A percentile compares a stretch with the other conserved stretches of the same genome.
phyloP scores from a whole-genome alignment of 2,888 invertebrate genomes.

The Protonemura montana region DNA sequence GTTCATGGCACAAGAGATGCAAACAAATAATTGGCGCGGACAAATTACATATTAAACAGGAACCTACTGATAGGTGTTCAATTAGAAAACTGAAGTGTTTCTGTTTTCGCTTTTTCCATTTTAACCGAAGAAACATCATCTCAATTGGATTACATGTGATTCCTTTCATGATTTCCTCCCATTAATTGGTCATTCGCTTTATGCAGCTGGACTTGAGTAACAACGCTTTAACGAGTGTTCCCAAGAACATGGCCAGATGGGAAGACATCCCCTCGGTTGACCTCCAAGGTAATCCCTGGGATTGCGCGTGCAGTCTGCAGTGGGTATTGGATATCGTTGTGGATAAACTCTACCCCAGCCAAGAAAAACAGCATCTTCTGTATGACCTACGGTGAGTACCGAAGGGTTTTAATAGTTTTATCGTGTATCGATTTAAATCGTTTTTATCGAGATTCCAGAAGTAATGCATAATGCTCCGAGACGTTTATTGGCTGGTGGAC shows the following conservation, averaged over 20 bases:
- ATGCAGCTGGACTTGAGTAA: conserved; percentile 66
- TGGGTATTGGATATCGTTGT: conserved; percentile 67
- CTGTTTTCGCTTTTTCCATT: no score
- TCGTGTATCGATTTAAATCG: no score
- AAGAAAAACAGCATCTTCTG: conserved; percentile 58
- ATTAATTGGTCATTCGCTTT: not conserved
- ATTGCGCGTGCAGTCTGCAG: conserved; percentile 68
- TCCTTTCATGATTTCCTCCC: no score
- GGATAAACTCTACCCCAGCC: conserved; percentile 61
- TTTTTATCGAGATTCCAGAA: no score
- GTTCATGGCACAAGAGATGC: not conserved
- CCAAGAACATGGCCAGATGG: conserved; percentile 51
- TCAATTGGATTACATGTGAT: no score
- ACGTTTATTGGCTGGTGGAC: no score
- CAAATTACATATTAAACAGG: no score
- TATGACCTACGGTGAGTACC: conserved; percentile 63
- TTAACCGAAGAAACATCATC: no score
- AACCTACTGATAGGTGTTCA: no score
- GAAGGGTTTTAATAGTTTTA: not conserved
- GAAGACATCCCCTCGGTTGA: conserved; percentile 57
- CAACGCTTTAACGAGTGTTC: conserved; percentile 62
- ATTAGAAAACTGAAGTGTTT: no score
- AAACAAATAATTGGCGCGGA: no score
- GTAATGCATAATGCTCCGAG: no score
- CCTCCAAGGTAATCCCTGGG: conserved; percentile 70